Base-by-base conservation (phyloP, 37 sponge, comb jelly and placozoan genomes). In the Beroe forskalii region DNA sequence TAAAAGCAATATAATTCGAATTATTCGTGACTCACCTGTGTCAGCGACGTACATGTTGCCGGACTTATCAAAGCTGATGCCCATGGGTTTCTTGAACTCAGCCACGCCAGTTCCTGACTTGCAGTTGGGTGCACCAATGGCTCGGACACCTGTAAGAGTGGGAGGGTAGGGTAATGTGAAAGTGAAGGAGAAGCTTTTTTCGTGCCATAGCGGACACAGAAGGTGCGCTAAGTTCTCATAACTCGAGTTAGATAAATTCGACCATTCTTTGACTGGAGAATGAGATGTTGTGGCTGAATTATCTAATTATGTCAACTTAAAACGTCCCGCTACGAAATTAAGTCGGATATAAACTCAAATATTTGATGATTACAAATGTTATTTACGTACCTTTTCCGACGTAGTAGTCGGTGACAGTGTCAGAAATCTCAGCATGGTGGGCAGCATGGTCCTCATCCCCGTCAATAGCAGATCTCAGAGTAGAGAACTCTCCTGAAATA, bases 41-140 rank as follows among this genome's bases (percentile, higher is more conserved):
- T 80, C 86, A 42, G 86, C 86, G 36, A 80, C 86, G 60, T 33
- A 80, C 86, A 80, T 80, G 86, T 80, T 80, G 86, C 86, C 86
- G 4, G 48, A 44, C 86, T 80, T 80, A 37, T 80, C 86, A 55
- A 80, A 80, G n/a, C 60, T 44, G 31, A 80, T 80, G 20, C 86
- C 86, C 86, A 80, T 80, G 48, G 86, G 86, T 42, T 80, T 80
- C 86, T 80, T 80, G 60, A 80, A 80, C 55, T 80, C 86, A 24
- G 28, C 44, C 3, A 80, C 86, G 14, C 86, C 86, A 25, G 48
- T 80, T 28, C 86, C 86, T n/a, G 86, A 37, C 27, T 80, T 80
- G 86, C 86, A 80, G 43, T 42, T 42, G 43, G 43, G 86, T 3
- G 86, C 86, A 19, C 86, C 86, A 38, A 80, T 80, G 42, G 86